Conservation (phyloP, 2,113 vertebrate genomes). For the Otis tarda region DNA sequence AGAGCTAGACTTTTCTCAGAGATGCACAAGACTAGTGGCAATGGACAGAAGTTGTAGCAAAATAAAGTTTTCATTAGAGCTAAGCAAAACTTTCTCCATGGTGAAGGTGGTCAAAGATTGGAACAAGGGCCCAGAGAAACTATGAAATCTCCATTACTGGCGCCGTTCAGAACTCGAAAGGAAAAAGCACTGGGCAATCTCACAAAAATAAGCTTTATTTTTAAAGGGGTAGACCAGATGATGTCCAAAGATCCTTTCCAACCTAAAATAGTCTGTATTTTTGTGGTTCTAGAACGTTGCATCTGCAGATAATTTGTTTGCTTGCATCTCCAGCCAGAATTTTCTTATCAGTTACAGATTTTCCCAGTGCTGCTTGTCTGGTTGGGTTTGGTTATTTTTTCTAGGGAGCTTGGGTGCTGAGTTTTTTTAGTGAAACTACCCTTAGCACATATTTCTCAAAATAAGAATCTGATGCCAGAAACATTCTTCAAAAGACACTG, state of each 20-base stretch:
- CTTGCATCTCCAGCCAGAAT: background rate
- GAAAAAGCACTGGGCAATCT: background rate
- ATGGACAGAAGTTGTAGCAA: background rate
- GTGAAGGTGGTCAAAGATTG: background rate
- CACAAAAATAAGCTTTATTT: background rate
- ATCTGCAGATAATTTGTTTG: background rate
- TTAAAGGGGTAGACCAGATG: background rate
- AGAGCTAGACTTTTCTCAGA: background rate
- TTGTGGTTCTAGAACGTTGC: background rate
- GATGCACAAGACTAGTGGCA: background rate
- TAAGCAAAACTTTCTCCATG: background rate
- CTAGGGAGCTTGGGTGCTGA: background rate
- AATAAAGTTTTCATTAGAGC: background rate
- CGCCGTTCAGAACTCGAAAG: background rate
- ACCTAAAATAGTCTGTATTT: background rate
- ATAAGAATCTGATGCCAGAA: background rate
- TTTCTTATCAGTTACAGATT: background rate
- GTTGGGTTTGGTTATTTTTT: background rate
- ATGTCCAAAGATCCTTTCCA: background rate
- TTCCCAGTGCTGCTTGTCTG: background rate
- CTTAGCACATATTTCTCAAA: background rate
- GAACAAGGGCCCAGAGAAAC: background rate
- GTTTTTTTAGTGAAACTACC: background rate
- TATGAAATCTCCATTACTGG: background rate
- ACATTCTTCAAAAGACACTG: background rate